Evolutionary conservation across 2,113 vertebrate species (phyloP).

Genomic region (Myotis yumanensis): DNA sequence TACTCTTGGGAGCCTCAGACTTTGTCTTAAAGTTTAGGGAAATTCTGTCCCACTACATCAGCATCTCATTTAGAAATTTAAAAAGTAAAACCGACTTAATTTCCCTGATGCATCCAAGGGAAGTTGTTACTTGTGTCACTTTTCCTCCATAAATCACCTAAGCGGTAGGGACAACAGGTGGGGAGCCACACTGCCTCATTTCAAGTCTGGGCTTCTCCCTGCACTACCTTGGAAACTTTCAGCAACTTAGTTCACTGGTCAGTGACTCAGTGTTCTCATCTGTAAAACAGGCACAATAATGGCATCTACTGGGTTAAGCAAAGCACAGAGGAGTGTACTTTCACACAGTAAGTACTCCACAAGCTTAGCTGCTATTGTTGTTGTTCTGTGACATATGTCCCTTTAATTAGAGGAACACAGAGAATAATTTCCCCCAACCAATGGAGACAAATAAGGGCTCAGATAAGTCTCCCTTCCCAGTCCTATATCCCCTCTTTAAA

Average conservation of each 20-base stretch:
- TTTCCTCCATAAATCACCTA: background rate
- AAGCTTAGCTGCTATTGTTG: too few relatives aligned
- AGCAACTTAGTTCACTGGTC: too few relatives aligned
- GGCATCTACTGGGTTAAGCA: too few relatives aligned
- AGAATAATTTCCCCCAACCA: background rate
- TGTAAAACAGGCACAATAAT: too few relatives aligned
- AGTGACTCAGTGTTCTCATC: too few relatives aligned
- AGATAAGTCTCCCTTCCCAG: background rate
- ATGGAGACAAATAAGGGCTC: too few relatives aligned
- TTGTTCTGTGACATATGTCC: too few relatives aligned
- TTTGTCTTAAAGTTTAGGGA: background rate
- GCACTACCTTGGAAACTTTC: background rate
- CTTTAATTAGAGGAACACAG: too few relatives aligned
- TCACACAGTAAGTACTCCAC: too few relatives aligned
- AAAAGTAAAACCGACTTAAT: background rate
- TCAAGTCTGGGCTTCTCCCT: background rate
- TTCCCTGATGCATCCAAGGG: background rate
- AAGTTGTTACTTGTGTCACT: background rate
- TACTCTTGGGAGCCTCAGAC: background rate
- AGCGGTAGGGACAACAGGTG: background rate
- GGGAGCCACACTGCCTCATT: accelerated
- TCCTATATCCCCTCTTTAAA: background rate
- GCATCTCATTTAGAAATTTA: background rate
- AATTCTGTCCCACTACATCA: background rate
- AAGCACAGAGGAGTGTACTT: too few relatives aligned